Conservation (phyloP, 2,797 vertebrate genomes). For the Craterocephalus amniculus region DNA sequence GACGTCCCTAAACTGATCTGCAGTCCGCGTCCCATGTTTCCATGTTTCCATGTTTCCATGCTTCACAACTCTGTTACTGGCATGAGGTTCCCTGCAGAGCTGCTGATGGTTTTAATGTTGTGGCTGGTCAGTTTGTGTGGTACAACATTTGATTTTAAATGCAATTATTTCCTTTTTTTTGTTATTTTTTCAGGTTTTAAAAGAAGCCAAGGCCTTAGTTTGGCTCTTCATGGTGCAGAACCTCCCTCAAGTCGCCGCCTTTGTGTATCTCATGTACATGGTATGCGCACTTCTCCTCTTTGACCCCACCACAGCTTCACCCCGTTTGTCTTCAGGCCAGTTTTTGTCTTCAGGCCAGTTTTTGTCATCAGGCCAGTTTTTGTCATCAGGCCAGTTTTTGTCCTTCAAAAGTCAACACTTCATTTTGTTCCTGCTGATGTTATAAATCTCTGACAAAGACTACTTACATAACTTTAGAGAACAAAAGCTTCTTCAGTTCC, state of each 20-base stretch:
- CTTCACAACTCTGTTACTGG: not conserved
- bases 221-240: conserved; percentile 84
- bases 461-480: not conserved
- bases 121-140: not conserved
- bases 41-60: not conserved
- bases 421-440: not conserved
- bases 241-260: conserved; percentile 83
- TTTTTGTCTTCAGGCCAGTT: too few species aligned
- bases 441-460: not conserved
- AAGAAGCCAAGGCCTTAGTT: conserved; percentile 81
- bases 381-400: too few species aligned
- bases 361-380: too few species aligned
- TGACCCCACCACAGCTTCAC: not conserved
- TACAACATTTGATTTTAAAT: not conserved
- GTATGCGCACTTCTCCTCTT: conserved; percentile 60
- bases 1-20: not conserved
- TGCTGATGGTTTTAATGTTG: not conserved
- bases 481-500: not conserved
- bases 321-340: too few species aligned
- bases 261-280: conserved; percentile 84
- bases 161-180: not conserved
- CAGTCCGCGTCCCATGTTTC: too few species aligned
- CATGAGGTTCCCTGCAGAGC: not conserved
- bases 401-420: too few species aligned
- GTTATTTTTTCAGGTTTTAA: conserved; percentile 82